Evolutionary conservation across 2,797 vertebrate genomes (phyloP).

Genomic region (Dryobates pubescens): DNA sequence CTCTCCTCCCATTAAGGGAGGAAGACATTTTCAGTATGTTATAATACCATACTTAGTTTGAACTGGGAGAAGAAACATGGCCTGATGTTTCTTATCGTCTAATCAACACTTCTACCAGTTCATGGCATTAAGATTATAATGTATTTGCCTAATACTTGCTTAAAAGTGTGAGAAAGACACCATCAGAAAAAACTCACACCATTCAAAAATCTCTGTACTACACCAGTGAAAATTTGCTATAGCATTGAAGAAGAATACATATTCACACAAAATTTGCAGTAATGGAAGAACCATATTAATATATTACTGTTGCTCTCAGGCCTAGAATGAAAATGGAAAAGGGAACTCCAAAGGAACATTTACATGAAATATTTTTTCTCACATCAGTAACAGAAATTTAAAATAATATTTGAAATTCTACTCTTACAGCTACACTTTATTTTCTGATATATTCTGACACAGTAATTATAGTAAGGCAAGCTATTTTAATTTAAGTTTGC

Average conservation of each 20-base stretch:
- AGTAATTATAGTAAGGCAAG: background rate
- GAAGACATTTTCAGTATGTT: background rate
- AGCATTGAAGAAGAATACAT: background rate
- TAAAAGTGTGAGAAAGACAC: background rate
- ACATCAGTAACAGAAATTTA: slow-evolving; percentile 9
- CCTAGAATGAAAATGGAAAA: background rate
- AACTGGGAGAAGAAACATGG: background rate
- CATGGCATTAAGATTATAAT: background rate
- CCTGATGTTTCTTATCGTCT: background rate
- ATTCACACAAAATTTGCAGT: background rate
- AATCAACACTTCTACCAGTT: background rate
- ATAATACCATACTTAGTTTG: background rate
- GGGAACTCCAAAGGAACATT: background rate
- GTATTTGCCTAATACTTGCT: background rate
- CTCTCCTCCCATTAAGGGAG: background rate
- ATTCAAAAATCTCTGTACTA: background rate
- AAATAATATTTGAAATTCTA: slow-evolving; percentile 11
- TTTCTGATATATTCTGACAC: background rate
- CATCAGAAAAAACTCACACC: background rate
- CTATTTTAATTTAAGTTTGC: slow-evolving; percentile 25
- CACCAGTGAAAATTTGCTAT: background rate
- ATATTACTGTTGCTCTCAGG: background rate
- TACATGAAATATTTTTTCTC: background rate
- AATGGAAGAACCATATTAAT: background rate
- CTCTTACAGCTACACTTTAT: background rate